phyloP scores from a whole-genome alignment of 2,113 vertebrate species.

The Lepus europaeus region DNA sequence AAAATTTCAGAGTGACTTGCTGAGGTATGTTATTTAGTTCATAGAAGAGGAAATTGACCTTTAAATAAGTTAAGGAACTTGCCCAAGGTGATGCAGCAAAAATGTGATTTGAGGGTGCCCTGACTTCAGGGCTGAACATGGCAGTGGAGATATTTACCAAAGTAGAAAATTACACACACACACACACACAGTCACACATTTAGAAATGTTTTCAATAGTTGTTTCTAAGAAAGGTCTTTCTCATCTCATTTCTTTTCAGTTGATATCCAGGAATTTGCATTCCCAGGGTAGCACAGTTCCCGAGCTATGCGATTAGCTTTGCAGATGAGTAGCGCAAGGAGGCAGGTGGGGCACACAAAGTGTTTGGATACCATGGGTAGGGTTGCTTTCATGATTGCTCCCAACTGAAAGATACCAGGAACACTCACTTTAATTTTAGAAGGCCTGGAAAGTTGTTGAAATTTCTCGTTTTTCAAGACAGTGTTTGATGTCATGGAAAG shows the following conservation, averaged over 20 bases:
- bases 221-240: neutral
- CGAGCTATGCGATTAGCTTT: neutral
- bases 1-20: conserved; percentile 45
- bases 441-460: conserved; percentile 33
- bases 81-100: conserved; percentile 60
- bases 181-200: neutral
- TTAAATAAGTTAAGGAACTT: conserved; percentile 65
- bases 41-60: conserved; percentile 75
- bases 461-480: conserved; percentile 20
- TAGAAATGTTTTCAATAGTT: conserved; percentile 8
- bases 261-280: conserved; percentile 1
- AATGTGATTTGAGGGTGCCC: neutral
- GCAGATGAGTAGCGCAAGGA: neutral
- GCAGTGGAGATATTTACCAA: neutral
- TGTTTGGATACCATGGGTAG: neutral
- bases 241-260: conserved; percentile 10
- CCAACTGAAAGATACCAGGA: neutral
- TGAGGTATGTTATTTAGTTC: conserved; percentile 61
- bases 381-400: neutral
- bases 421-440: neutral
- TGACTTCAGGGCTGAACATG: conserved; percentile 19
- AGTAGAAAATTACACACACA: neutral
- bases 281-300: neutral
- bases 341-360: neutral
- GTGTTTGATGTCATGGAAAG: conserved; percentile 65